Percentiles rank a stretch among this genome's conserved stretches.
These are phyloP conservation scores for Plagodis dolabraria DNA, from an alignment of 2,888 invertebrate genomes.

Conservation along the genomic window DNA sequence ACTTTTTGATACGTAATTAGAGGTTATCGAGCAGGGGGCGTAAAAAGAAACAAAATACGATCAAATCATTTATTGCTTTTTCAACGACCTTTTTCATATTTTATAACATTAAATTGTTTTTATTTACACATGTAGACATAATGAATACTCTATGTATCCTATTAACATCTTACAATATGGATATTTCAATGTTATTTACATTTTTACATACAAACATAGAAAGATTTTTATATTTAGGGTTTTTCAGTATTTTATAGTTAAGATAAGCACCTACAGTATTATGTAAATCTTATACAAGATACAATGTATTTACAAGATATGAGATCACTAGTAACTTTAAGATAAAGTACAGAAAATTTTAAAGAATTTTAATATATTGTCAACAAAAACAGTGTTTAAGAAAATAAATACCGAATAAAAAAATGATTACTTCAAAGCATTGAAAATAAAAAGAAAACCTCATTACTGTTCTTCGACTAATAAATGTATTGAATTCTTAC, in stretches of 20 bases:
- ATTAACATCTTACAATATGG: slow-evolving; percentile 20
- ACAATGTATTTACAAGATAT: not conserved
- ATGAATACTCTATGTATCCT: slow-evolving; percentile 5
- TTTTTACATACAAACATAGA: slow-evolving; percentile 20
- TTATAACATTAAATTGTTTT: slow-evolving; percentile 19
- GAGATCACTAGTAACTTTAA: not conserved
- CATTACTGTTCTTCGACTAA: too few species aligned
- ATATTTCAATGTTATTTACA: slow-evolving; percentile 21
- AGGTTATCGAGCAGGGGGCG: not conserved
- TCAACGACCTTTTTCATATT: slow-evolving; percentile 29
- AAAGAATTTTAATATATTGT: too few species aligned
- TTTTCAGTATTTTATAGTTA: not conserved
- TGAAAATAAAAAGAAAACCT: too few species aligned
- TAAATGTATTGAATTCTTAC: too few species aligned
- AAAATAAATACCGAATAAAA: too few species aligned
- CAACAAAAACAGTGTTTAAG: too few species aligned
- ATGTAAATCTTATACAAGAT: not conserved
- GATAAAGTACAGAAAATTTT: too few species aligned
- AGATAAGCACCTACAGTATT: not conserved
- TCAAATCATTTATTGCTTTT: slow-evolving; percentile 54
- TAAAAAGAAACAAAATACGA: slow-evolving; percentile 42
- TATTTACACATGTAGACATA: slow-evolving; percentile 15
- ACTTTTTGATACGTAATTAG: too few species aligned
- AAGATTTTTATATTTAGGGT: slow-evolving; percentile 1
- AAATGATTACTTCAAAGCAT: too few species aligned